phyloP scores from a whole-genome alignment of 2,797 vertebrate genomes.

The Propithecus deckenii region DNA sequence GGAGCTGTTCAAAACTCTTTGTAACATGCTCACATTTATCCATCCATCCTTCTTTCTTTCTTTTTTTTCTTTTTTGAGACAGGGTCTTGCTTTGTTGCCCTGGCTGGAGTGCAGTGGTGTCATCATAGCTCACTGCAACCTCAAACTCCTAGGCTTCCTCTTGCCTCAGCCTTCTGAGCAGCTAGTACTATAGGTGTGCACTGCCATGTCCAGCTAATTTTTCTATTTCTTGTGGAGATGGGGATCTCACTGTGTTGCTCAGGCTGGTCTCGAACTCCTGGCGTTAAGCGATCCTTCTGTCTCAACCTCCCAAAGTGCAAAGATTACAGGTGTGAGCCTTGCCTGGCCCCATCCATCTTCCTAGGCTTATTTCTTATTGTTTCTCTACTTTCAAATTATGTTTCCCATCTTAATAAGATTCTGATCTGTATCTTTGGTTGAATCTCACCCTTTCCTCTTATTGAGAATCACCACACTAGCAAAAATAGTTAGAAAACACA shows the following conservation, averaged over 20 bases:
- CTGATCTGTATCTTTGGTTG: neutral
- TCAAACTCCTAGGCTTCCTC: neutral
- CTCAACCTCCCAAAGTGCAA: neutral
- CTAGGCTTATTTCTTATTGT: neutral
- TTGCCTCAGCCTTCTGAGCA: neutral
- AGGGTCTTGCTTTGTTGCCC: neutral
- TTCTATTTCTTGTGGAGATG: neutral
- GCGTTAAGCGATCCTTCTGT: neutral
- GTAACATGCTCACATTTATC: neutral
- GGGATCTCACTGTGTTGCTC: neutral
- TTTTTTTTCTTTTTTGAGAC: neutral
- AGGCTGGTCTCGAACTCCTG: neutral
- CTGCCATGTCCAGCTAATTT: too few species aligned
- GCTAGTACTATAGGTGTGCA: too few species aligned
- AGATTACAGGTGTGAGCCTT: neutral
- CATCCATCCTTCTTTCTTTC: neutral
- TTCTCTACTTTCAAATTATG: neutral
- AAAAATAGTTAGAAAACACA: neutral
- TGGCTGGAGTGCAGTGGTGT: neutral
- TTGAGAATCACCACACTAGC: neutral
- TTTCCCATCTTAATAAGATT: neutral
- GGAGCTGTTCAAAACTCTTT: neutral
- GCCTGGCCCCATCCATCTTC: neutral
- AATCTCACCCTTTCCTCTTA: neutral
- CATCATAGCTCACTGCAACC: neutral